These are phyloP conservation scores for Nemotelus nigrinus DNA, from an alignment of 2,888 invertebrate species.

Conservation along the genomic window DNA sequence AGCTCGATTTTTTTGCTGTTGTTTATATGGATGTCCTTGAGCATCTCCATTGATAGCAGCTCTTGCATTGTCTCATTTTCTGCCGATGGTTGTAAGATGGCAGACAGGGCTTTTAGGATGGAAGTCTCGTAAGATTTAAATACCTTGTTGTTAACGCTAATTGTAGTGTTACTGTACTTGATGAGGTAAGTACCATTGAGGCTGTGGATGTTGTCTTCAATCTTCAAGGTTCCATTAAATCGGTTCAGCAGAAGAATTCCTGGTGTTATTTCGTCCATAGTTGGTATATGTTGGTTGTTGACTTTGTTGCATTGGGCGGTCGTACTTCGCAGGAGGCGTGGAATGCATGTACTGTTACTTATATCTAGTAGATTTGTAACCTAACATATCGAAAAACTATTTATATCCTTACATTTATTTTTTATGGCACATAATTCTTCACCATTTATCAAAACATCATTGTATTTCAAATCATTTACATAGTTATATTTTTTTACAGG, in stretches of 20 bases:
- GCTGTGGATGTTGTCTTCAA: neutral
- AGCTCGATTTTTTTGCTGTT: constrained; percentile 27
- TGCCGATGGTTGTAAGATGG: constrained; percentile 47
- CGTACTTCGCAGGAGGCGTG: constrained; percentile 48
- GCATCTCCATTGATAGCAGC: constrained; percentile 43
- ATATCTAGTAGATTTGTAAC: constrained; percentile 45
- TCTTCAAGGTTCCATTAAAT: constrained; percentile 42
- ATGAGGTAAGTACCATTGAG: constrained; percentile 29
- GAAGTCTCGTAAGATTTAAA: constrained; percentile 40
- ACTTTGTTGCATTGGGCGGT: constrained; percentile 45
- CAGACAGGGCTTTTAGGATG: constrained; percentile 45
- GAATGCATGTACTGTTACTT: constrained; percentile 48
- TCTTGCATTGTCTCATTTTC: constrained; percentile 40
- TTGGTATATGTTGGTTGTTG: constrained; percentile 47
- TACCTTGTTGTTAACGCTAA: constrained; percentile 45
- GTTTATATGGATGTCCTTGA: too few species aligned
- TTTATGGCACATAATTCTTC: constrained; percentile 41
- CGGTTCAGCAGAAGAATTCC: constrained; percentile 50
- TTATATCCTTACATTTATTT: constrained; percentile 43
- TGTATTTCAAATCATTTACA: constrained; percentile 16
- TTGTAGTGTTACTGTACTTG: constrained; percentile 44
- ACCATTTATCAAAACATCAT: constrained; percentile 27
- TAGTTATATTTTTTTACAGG: constrained; percentile 2
- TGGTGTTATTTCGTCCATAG: constrained; percentile 47
- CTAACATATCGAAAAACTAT: constrained; percentile 46